A percentile compares a stretch with the other conserved stretches of the same genome.
Conservation (phyloP, 2,797 vertebrate genomes). For the Cryptoblepharus egeriae region DNA sequence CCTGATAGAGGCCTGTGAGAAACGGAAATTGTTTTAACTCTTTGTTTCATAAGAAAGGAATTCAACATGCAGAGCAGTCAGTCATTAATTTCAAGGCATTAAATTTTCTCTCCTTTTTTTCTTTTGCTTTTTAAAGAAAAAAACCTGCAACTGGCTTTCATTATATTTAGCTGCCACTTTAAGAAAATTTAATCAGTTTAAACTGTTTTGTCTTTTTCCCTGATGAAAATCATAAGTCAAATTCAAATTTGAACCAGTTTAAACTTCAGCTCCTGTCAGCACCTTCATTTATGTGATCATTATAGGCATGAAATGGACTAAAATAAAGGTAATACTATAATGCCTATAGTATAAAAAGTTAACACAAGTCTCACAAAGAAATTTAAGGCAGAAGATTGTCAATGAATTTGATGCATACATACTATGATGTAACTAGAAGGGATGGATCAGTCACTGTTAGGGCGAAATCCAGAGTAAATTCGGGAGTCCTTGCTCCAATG, state of each 20-base stretch:
- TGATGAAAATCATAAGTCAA: conserved; percentile 81
- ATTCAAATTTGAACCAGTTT: conserved; percentile 77
- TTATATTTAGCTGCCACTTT: conserved; percentile 83
- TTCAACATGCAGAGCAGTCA: conserved; percentile 72
- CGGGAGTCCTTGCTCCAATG: too few relatives aligned
- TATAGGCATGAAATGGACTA: conserved; percentile 78
- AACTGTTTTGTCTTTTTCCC: conserved; percentile 84
- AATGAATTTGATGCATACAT: conserved; percentile 64
- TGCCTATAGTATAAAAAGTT: conserved; percentile 71
- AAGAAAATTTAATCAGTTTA: conserved; percentile 84
- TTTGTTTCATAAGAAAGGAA: conserved; percentile 70
- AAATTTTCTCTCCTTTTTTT: conserved; percentile 53
- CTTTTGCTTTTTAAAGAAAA: conserved; percentile 26
- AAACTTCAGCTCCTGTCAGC: conserved; percentile 79
- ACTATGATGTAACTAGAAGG: too few relatives aligned
- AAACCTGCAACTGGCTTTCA: conserved; percentile 80
- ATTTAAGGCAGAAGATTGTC: conserved; percentile 59
- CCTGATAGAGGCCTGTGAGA: conserved; percentile 57
- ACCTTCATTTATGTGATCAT: conserved; percentile 79
- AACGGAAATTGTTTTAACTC: conserved; percentile 71
- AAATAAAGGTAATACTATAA: conserved; percentile 73
- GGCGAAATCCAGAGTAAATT: too few relatives aligned
- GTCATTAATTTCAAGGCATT: conserved; percentile 67
- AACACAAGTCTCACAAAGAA: conserved; percentile 58
- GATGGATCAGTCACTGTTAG: too few relatives aligned